Base-by-base conservation (phyloP, 2,113 vertebrate genomes). In the Stegostoma tigrinum region DNA sequence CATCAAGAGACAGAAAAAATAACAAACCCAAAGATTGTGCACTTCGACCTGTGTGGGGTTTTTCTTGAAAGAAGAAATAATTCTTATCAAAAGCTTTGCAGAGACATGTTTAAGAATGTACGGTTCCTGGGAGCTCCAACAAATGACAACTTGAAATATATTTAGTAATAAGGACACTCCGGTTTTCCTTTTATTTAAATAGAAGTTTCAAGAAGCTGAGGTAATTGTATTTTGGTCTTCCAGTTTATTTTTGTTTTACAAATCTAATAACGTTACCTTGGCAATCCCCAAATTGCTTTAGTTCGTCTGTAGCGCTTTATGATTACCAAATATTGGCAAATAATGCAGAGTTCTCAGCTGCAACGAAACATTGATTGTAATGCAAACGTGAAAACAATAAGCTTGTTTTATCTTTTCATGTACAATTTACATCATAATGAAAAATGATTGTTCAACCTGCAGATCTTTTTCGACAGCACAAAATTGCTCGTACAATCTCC, bases 21-120 rank as follows among this genome's bases (percentile, higher is more conserved):
- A 66, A 91, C 87, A 91, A 66, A 93, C 61, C 34, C 61, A 21
- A n/a, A 34, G 89, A 64, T 72, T 75, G 66, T 95, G 66, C 45
- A 72, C 66, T 75, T 34, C 67, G 27, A 95, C 70, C 94, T 70
- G 45, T 67, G 67, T 38, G 45, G 12, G 45, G 48, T 68, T 95
- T 72, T 95, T 72, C 67, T 61, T 30, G 94, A 70, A 52, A 52
- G 67, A 95, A 34, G 42, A 95, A 95, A 75, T 45, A 95, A 52
- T 45, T 75, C 94, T 95, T 95, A 95, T 95, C 68, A 95, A 95
- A 95, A 61, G 30, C 94, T 95, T 75, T 95, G 42, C 94, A 95
- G 38, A 70, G 68, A 95, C 66, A 94, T 95, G 67, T 72, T 61
- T 48, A 75, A 95, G 94, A 95, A 72, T 23, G 45, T 48, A 15